Evolutionary conservation across 2,113 vertebrate genomes (phyloP).

Genomic region (Calyptomena viridis): DNA sequence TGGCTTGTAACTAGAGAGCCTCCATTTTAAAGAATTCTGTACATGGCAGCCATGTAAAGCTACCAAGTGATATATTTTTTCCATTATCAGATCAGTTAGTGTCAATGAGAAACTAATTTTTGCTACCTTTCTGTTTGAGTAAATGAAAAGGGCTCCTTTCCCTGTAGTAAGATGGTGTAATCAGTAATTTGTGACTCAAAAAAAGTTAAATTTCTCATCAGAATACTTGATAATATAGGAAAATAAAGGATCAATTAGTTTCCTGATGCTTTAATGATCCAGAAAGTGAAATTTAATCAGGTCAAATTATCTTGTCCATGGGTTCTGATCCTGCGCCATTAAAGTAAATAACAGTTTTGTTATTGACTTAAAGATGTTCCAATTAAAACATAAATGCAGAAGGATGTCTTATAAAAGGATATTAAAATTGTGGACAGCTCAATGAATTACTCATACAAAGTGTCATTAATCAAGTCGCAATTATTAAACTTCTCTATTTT

Average conservation of each 20-base stretch:
- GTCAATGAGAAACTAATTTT: background rate
- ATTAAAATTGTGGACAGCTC: background rate
- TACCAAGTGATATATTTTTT: background rate
- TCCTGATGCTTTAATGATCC: background rate
- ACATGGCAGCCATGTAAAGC: background rate
- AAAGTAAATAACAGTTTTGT: background rate
- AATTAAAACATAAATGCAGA: background rate
- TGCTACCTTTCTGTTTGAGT: background rate
- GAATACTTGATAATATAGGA: background rate
- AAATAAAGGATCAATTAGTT: background rate
- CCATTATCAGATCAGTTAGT: background rate
- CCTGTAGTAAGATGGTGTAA: background rate
- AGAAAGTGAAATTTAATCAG: constrained; percentile 16
- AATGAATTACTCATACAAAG: background rate
- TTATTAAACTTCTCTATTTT: background rate
- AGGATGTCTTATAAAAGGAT: background rate
- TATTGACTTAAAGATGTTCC: background rate
- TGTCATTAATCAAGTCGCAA: background rate
- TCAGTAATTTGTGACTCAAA: background rate
- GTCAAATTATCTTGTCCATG: background rate
- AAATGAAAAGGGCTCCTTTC: background rate
- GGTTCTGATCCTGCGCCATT: background rate
- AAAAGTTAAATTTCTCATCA: background rate
- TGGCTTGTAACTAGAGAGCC: background rate
- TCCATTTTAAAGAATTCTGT: background rate